Percentiles rank a stretch among this genome's conserved stretches.
Conservation (phyloP, 2,113 vertebrate species). For the Poeciliopsis occidentalis region DNA sequence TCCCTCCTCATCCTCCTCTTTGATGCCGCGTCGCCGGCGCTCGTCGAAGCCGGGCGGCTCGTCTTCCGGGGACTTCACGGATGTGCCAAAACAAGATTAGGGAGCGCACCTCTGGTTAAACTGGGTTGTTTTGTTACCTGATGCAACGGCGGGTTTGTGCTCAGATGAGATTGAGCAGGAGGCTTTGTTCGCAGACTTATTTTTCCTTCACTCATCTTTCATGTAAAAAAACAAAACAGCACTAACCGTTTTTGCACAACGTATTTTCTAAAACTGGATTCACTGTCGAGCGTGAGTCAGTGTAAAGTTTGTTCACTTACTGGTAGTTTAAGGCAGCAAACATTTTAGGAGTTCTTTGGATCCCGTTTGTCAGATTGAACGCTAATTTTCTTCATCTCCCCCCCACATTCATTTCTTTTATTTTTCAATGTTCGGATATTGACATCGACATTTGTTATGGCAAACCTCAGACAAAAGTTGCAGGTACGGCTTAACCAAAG, state of each 20-base stretch:
- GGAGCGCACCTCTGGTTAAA: slow-evolving; percentile 41
- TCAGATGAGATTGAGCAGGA: slow-evolving; percentile 13
- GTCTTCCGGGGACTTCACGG: slow-evolving; percentile 29
- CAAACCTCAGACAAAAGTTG: no score
- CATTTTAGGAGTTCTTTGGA: not conserved
- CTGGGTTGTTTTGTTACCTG: slow-evolving; percentile 34
- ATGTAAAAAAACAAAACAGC: not conserved
- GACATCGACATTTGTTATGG: no score
- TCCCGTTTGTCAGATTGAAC: no score
- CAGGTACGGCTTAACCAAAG: no score
- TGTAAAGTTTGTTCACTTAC: not conserved
- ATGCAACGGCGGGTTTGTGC: slow-evolving; percentile 12
- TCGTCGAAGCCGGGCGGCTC: slow-evolving; percentile 31
- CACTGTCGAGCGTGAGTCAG: not conserved
- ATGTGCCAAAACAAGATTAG: slow-evolving; percentile 51
- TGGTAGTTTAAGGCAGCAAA: not conserved
- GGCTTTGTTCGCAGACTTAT: slow-evolving; percentile 17
- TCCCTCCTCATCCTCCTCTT: slow-evolving; percentile 57
- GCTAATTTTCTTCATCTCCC: no score
- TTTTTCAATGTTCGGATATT: no score
- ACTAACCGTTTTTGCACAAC: not conserved
- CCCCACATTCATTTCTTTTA: no score
- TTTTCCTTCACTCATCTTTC: slow-evolving; percentile 12
- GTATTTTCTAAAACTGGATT: not conserved
- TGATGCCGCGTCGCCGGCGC: slow-evolving; percentile 59